Evolutionary conservation across 2,888 invertebrate genomes (phyloP).

Genomic region (Pterobdella sp.): DNA sequence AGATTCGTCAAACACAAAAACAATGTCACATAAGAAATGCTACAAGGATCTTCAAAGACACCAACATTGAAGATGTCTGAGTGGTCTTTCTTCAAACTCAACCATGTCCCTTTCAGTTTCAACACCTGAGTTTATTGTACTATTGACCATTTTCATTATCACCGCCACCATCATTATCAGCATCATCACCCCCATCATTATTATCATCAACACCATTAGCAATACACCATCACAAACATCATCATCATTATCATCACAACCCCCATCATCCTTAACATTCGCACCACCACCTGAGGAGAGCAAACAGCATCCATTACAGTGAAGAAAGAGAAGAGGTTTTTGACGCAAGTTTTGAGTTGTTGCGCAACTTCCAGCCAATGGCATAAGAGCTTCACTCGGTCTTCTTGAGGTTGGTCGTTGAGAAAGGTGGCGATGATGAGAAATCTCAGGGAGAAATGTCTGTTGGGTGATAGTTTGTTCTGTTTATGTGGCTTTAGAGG

Average conservation of each 20-base stretch:
- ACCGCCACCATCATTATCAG: background rate
- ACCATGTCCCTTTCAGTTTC: background rate
- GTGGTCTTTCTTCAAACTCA: background rate
- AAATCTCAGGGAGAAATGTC: conserved; percentile 19
- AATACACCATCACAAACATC: background rate
- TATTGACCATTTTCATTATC: background rate
- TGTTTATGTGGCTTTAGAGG: too few relatives aligned
- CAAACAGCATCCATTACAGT: conserved; percentile 27
- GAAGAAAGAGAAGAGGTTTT: conserved; percentile 21
- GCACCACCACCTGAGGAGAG: conserved; percentile 15
- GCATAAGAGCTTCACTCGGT: background rate
- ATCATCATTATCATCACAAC: background rate
- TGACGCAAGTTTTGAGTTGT: conserved; percentile 12
- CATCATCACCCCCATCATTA: background rate
- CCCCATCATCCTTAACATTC: background rate
- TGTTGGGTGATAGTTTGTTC: too few relatives aligned
- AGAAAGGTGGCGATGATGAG: conserved; percentile 12
- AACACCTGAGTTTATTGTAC: background rate
- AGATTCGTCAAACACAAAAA: background rate
- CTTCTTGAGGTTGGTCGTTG: background rate
- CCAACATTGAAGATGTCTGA: background rate
- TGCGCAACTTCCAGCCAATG: conserved; percentile 23
- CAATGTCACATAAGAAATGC: background rate
- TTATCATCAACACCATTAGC: background rate
- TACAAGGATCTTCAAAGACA: too few relatives aligned